phyloP scores from a whole-genome alignment of 2,113 vertebrate genomes.

The Brachyhypopomus gauderio region DNA sequence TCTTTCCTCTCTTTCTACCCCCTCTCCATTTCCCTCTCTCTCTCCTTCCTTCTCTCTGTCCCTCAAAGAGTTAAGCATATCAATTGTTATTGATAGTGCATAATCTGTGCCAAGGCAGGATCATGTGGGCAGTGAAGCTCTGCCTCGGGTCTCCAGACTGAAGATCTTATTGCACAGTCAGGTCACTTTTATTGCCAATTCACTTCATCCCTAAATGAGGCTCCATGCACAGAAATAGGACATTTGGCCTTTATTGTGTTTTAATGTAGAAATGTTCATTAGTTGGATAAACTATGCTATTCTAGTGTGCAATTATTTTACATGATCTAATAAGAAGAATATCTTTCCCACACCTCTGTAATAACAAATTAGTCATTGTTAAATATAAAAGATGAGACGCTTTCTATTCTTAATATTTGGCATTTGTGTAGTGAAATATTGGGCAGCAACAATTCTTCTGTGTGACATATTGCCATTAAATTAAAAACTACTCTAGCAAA shows the following conservation, averaged over 20 bases:
- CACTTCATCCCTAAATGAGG: conserved; percentile 35
- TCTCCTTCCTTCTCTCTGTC: not conserved
- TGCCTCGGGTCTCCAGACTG: conserved; percentile 18
- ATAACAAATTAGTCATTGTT: conserved; percentile 12
- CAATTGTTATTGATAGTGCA: conserved; percentile 15
- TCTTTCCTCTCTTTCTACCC: not conserved
- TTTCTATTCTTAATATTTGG: not conserved
- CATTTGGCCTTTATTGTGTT: conserved; percentile 37
- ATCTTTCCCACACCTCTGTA: not conserved
- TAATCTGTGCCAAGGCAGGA: conserved; percentile 27
- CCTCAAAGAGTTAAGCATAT: not conserved
- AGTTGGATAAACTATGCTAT: conserved; percentile 24
- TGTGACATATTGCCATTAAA: not conserved
- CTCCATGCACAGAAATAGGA: conserved; percentile 31
- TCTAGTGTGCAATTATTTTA: conserved; percentile 13
- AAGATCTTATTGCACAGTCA: conserved; percentile 38
- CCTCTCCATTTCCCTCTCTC: not conserved
- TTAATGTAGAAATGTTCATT: conserved; percentile 33
- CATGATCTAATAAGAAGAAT: conserved; percentile 9
- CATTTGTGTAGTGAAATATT: not conserved
- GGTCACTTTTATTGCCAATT: conserved; percentile 44
- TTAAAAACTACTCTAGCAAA: not conserved
- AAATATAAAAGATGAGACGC: not conserved
- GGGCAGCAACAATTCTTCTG: not conserved
- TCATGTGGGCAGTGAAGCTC: not conserved